Conservation (phyloP, 1,140 invertebrate species). For the Calephelis nemesis region DNA sequence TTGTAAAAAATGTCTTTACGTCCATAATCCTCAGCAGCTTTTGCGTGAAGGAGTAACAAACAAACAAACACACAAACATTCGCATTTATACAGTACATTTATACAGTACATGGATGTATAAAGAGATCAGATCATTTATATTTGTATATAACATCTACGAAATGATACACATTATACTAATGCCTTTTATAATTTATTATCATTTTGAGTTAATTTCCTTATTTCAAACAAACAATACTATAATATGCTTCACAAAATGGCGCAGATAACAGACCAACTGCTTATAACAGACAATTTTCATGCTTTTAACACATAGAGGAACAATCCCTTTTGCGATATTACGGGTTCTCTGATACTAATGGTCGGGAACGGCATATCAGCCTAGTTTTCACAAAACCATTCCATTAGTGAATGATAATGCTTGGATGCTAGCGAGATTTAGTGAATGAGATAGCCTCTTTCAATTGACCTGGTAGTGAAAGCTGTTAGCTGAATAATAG, state of each 20-base stretch:
- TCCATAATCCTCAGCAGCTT: no score
- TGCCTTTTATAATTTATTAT: no score
- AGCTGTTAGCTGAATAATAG: constrained; percentile 1
- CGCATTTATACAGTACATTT: no score
- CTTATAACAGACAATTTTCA: background rate
- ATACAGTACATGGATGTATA: no score
- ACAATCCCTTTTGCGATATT: constrained; percentile 1
- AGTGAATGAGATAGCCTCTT: constrained; percentile 10
- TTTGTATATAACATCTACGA: no score
- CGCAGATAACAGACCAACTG: background rate
- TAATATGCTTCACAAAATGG: background rate
- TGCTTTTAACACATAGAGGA: background rate
- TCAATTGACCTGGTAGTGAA: constrained; percentile 1
- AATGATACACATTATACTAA: no score
- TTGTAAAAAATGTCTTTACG: no score
- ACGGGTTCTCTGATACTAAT: background rate
- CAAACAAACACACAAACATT: no score
- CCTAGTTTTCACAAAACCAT: constrained; percentile 3
- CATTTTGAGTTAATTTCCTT: background rate
- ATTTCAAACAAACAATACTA: background rate
- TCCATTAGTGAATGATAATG: constrained; percentile 4
- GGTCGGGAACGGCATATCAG: background rate
- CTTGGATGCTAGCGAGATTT: background rate
- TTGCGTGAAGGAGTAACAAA: no score
- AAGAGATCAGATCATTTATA: no score